Evolutionary conservation across 2,797 vertebrate genomes (phyloP), one percentile per base, ranked within the genome.

Genomic region (Somateria mollissima): DNA sequence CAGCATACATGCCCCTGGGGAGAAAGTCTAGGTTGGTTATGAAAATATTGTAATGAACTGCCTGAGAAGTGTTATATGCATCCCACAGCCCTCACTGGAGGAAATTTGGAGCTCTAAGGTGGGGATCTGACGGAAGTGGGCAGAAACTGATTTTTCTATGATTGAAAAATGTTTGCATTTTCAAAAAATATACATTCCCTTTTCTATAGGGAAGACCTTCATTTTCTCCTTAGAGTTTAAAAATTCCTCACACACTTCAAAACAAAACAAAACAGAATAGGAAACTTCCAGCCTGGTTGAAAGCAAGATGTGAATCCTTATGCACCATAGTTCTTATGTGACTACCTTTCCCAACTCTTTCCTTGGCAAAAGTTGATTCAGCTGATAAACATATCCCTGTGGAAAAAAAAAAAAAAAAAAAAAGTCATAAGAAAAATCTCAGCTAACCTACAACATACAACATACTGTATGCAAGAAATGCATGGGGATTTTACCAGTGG

Each of bases 121-220:
- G 30, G 81, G 41, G 14, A 43, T 36, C 84, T 93, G 54, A 64
- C 7, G 45, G 66, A 72, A 84, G 53, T 0, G 2, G 19, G 74
- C 30, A 91, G 45, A 81, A 94, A 30, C 2, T 49, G 21, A 25
- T 88, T 72, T 45, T 78, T 58, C 32, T 32, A 2, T 27, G 20
- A 18, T 27, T 77, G 11, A 67, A 41, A 87, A 82, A 8, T 4
- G 16, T 66, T 36, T 57, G 11, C 8, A 11, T 56, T 73, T 60
- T 34, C 1, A 17, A 49, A 74, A 51, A 32, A 41, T 34, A 34
- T 1, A 1, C 5, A 6, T n/a, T 51, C 3, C 2, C 1, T 84
- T 93, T 53, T 78, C 28, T 49, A 32, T 13, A 79, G 27, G 64
- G 58, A 34, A 78, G 51, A 72, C 2, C 27, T 84, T 71, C 53